These are phyloP conservation scores for Drosophila mercatorum DNA, from an alignment of 2,888 invertebrate species.

Conservation along the genomic window DNA sequence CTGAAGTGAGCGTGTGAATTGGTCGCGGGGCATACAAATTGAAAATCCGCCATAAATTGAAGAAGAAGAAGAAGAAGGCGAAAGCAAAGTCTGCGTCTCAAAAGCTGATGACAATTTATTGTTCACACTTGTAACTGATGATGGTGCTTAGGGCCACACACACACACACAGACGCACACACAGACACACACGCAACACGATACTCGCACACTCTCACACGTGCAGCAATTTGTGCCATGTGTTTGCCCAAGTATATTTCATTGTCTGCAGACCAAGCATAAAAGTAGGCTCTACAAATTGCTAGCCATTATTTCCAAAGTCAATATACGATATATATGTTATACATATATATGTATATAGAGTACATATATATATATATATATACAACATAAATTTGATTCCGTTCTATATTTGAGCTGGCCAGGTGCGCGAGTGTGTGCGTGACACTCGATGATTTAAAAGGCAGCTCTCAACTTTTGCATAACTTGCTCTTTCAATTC, in stretches of 20 bases:
- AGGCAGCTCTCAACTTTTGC: conserved; percentile 40
- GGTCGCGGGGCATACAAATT: conserved; percentile 66
- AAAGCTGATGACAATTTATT: conserved; percentile 81
- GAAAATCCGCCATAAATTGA: conserved; percentile 81
- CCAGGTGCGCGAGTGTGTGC: conserved; percentile 41
- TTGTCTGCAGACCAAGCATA: conserved; percentile 59
- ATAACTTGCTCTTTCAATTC: conserved; percentile 39
- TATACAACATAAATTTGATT: conserved; percentile 53
- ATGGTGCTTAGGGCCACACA: conserved; percentile 71
- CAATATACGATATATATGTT: conserved; percentile 57
- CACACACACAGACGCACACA: conserved; percentile 39
- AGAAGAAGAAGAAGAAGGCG: conserved; percentile 51
- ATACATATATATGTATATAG: conserved; percentile 1
- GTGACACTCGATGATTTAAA: conserved; percentile 74
- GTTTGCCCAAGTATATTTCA: conserved; percentile 72
- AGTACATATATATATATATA: neutral
- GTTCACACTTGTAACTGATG: conserved; percentile 82
- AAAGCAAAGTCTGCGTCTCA: conserved; percentile 66
- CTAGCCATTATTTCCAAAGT: conserved; percentile 73
- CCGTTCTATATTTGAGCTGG: conserved; percentile 40
- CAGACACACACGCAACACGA: conserved; percentile 38
- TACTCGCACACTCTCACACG: conserved; percentile 21
- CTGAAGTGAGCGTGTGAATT: conserved; percentile 45
- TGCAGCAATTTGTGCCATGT: conserved; percentile 62
- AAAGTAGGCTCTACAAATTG: conserved; percentile 78